Percentiles rank a stretch among this genome's conserved stretches.
These are phyloP conservation scores for Catharus bicknelli DNA, from an alignment of 2,113 vertebrate genomes.

Conservation along the genomic window DNA sequence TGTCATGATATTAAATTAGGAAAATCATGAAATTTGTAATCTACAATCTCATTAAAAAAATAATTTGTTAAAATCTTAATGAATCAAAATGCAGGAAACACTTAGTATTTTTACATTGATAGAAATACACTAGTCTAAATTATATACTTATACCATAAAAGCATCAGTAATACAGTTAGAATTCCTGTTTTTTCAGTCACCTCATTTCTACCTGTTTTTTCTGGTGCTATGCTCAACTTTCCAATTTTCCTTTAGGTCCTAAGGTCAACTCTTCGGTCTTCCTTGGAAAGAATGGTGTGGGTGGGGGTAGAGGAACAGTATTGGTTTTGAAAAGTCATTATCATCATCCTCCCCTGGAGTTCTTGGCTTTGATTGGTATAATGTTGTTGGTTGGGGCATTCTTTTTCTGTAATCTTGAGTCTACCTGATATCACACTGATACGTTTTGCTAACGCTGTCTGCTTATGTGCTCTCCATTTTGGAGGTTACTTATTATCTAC, in stretches of 20 bases:
- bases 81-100: not conserved
- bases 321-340: not conserved
- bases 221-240: not conserved
- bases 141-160: not conserved
- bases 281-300: not conserved
- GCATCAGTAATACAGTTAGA: not conserved
- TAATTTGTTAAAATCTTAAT: not conserved
- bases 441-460: accelerated
- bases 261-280: not conserved
- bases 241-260: not conserved
- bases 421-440: not conserved
- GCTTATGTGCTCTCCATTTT: not conserved
- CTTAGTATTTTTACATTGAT: not conserved
- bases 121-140: not conserved
- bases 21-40: not conserved
- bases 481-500: not conserved
- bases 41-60: not conserved
- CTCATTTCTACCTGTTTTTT: not conserved
- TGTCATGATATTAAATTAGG: not conserved
- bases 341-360: not conserved
- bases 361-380: not conserved
- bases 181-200: not conserved
- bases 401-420: not conserved
- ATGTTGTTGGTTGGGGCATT: not conserved
- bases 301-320: not conserved